Evolutionary conservation across 2,113 vertebrate species (phyloP).

Genomic region (Oreochromis niloticus): DNA sequence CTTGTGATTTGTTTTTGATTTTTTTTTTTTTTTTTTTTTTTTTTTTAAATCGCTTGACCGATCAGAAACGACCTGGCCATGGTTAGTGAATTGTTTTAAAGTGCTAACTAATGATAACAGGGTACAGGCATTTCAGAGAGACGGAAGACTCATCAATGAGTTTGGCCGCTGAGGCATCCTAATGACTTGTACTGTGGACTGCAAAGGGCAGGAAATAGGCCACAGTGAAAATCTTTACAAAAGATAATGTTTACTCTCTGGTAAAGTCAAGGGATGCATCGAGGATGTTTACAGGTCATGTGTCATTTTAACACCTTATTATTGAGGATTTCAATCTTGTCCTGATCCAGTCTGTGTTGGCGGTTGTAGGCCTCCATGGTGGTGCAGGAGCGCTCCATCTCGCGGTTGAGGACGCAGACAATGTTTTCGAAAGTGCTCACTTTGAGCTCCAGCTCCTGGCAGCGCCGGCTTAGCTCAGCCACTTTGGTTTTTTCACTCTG

Average conservation of each 20-base stretch:
- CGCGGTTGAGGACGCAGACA: constrained; percentile 91
- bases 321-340: constrained; percentile 87
- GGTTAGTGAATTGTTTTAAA: background rate
- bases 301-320: constrained; percentile 77
- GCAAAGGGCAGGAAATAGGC: background rate
- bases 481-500: constrained; percentile 75
- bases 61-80: background rate
- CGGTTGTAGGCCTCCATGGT: constrained; percentile 85
- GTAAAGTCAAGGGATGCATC: background rate
- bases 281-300: background rate
- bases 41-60: background rate
- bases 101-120: background rate
- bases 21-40: background rate
- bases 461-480: constrained; percentile 74
- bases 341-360: constrained; percentile 88
- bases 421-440: constrained; percentile 93
- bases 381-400: constrained; percentile 86
- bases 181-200: background rate
- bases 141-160: background rate
- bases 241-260: background rate
- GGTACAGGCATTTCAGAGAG: background rate
- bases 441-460: constrained; percentile 84
- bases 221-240: background rate
- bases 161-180: background rate
- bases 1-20: background rate